phyloP scores from a whole-genome alignment of 1,140 invertebrate genomes.

The Drosophila truncata region DNA sequence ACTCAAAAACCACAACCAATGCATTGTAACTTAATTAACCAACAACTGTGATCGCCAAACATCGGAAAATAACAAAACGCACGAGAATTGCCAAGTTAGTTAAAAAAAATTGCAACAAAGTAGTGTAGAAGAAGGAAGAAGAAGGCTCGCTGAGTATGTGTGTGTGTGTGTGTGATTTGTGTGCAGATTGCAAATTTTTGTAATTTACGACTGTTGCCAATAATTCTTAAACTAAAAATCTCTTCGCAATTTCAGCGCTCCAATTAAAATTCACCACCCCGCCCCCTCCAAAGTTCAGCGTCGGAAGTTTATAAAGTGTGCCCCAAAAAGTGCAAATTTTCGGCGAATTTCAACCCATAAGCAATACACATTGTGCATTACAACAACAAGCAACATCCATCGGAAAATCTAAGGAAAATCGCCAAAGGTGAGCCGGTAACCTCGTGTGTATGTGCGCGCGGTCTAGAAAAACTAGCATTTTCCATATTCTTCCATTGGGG shows the following conservation, averaged over 20 bases:
- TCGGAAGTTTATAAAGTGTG: conserved; percentile 34
- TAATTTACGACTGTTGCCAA: conserved; percentile 12
- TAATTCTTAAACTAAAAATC: conserved; percentile 14
- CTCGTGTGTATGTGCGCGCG: conserved; percentile 28
- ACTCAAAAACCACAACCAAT: conserved; percentile 74
- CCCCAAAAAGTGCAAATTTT: conserved; percentile 33
- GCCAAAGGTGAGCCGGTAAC: conserved; percentile 39
- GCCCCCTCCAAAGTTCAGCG: conserved; percentile 17
- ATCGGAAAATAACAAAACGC: conserved; percentile 66
- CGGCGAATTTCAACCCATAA: conserved; percentile 37
- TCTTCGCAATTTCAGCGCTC: conserved; percentile 35
- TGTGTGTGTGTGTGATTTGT: conserved; percentile 36
- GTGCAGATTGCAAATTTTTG: conserved; percentile 29
- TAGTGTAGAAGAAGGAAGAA: conserved; percentile 64
- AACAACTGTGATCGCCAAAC: conserved; percentile 80
- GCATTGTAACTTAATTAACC: conserved; percentile 77
- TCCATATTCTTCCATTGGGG: conserved; percentile 35
- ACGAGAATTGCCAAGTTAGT: conserved; percentile 76
- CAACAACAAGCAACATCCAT: conserved; percentile 21
- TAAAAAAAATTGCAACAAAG: conserved; percentile 75
- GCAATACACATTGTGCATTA: conserved; percentile 49
- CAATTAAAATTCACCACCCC: conserved; percentile 18
- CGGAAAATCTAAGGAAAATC: conserved; percentile 23
- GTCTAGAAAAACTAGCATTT: conserved; percentile 44
- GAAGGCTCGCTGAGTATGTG: conserved; percentile 45